Evolutionary conservation across 1,140 invertebrate genomes (phyloP).

Genomic region (Drosophila punjabiensis): DNA sequence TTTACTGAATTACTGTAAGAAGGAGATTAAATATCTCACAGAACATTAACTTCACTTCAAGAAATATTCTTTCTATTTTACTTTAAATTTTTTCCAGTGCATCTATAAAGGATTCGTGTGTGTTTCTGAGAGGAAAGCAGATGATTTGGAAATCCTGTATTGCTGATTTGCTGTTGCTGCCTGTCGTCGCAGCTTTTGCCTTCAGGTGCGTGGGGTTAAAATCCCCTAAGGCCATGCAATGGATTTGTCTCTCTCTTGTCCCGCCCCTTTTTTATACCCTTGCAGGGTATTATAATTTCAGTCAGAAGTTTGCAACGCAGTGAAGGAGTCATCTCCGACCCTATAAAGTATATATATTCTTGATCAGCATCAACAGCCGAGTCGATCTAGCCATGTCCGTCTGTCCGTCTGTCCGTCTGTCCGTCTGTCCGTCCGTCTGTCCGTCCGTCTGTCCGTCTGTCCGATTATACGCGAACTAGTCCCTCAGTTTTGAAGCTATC

Average conservation of each 20-base stretch:
- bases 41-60: not conserved
- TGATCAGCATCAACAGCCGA: too few relatives aligned
- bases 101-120: slow-evolving; percentile 4
- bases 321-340: too few relatives aligned
- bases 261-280: slow-evolving; percentile 7
- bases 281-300: too few relatives aligned
- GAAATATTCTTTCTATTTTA: not conserved
- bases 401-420: too few relatives aligned
- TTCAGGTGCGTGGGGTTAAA: slow-evolving; percentile 74
- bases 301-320: too few relatives aligned
- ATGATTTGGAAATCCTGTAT: slow-evolving; percentile 83
- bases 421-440: too few relatives aligned
- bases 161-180: slow-evolving; percentile 72
- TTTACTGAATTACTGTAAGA: too few relatives aligned
- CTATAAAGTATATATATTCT: too few relatives aligned
- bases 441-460: too few relatives aligned
- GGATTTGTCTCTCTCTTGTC: slow-evolving; percentile 57
- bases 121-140: slow-evolving; percentile 43
- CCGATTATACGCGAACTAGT: too few relatives aligned
- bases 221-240: slow-evolving; percentile 67
- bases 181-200: slow-evolving; percentile 73
- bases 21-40: not conserved
- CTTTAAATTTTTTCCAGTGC: not conserved
- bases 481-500: too few relatives aligned
- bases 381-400: too few relatives aligned